These are phyloP conservation scores for Subacronicta megacephala DNA, from an alignment of 2,888 invertebrate genomes.

Conservation along the genomic window DNA sequence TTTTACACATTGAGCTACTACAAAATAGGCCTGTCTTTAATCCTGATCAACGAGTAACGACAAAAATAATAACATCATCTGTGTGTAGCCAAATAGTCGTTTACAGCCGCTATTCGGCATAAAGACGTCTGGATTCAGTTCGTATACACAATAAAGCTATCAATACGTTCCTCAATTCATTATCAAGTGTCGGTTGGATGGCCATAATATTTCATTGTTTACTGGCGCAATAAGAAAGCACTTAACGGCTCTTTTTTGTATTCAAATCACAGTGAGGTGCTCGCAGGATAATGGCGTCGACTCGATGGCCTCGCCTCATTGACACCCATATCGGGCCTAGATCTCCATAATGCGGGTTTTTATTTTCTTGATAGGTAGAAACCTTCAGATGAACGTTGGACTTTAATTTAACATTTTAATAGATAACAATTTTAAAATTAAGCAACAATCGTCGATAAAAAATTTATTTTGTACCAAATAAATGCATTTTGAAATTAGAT, in stretches of 20 bases:
- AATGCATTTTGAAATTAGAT: too few species aligned
- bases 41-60: too few species aligned
- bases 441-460: background rate
- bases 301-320: slow-evolving; percentile 59
- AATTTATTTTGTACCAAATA: too few species aligned
- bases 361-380: slow-evolving; percentile 10
- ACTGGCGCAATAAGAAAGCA: slow-evolving; percentile 73
- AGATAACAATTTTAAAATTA: background rate
- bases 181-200: slow-evolving; percentile 42
- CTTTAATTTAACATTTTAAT: background rate
- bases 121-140: slow-evolving; percentile 34
- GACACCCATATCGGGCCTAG: slow-evolving; percentile 38
- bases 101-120: slow-evolving; percentile 18
- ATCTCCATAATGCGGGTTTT: slow-evolving; percentile 38
- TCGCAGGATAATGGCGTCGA: slow-evolving; percentile 76
- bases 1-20: too few species aligned
- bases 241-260: slow-evolving; percentile 75
- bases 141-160: slow-evolving; percentile 50
- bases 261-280: slow-evolving; percentile 80
- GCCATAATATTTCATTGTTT: slow-evolving; percentile 65
- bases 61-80: too few species aligned
- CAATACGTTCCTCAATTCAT: slow-evolving; percentile 50
- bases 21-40: background rate
- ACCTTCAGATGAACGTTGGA: background rate
- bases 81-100: background rate